Conservation (phyloP, 2,113 vertebrate species). For the Mustela nigripes region DNA sequence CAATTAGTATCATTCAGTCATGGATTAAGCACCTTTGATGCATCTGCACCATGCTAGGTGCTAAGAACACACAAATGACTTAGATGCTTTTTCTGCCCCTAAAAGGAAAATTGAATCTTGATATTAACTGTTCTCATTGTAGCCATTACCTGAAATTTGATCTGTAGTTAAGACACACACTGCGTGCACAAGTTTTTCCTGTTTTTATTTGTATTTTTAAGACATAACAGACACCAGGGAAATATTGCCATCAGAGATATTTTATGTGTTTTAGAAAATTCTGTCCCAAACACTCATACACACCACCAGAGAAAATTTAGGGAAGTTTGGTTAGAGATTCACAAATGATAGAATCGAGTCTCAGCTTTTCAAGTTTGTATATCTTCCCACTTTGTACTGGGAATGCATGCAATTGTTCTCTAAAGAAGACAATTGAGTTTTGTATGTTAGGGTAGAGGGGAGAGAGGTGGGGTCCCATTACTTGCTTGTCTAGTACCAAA, state of each 20-base stretch:
- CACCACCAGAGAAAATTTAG: background rate
- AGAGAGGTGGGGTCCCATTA: background rate
- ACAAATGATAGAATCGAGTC: background rate
- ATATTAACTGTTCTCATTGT: conserved; percentile 14
- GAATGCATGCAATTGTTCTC: background rate
- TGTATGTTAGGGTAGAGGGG: background rate
- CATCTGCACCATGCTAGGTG: background rate
- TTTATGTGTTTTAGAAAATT: background rate
- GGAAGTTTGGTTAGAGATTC: background rate
- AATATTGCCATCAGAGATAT: background rate
- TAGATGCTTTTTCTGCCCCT: background rate
- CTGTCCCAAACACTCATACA: background rate
- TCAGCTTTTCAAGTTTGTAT: conserved; percentile 13
- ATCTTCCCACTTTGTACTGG: background rate
- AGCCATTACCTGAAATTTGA: background rate
- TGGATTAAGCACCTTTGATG: background rate
- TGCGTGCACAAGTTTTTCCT: background rate
- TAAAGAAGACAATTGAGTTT: background rate
- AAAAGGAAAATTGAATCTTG: background rate
- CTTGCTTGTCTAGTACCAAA: background rate
- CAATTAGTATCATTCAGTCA: background rate
- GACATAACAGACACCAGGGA: background rate
- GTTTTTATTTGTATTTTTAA: conserved; percentile 11
- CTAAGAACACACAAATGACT: background rate
- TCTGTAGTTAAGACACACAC: background rate